phyloP scores from a whole-genome alignment of 2,888 invertebrate genomes.

The Cylloceria caligata region DNA sequence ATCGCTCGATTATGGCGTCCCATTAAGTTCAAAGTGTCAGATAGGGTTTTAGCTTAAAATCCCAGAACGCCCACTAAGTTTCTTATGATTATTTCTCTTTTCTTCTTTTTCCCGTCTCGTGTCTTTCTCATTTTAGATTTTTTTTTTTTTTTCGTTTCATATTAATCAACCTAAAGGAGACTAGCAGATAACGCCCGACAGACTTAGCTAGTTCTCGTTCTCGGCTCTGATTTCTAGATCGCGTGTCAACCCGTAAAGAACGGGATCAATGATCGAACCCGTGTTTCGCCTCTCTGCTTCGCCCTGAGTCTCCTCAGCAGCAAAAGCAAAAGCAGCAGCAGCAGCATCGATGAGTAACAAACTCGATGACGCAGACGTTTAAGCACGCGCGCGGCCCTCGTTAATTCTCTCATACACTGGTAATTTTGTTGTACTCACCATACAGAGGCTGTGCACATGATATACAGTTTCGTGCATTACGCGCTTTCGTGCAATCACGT shows the following conservation, averaged over 20 bases:
- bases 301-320: conserved; percentile 12
- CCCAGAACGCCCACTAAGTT: conserved; percentile 26
- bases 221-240: conserved; percentile 64
- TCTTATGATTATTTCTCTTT: conserved; percentile 52
- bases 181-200: conserved; percentile 22
- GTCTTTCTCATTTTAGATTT: neutral
- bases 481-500: conserved; percentile 46
- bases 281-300: conserved; percentile 23
- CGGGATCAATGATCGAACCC: conserved; percentile 63
- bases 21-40: neutral
- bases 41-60: conserved; percentile 15
- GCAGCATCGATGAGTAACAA: conserved; percentile 64
- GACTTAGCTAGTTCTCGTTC: conserved; percentile 23
- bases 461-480: conserved; percentile 24
- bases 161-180: conserved; percentile 51
- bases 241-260: conserved; percentile 62
- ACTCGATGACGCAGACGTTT: conserved; percentile 65
- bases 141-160: conserved; percentile 23
- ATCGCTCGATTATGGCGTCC: neutral
- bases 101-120: conserved; percentile 14
- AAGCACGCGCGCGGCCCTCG: conserved; percentile 62
- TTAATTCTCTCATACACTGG: conserved; percentile 57
- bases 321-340: conserved; percentile 42
- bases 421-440: conserved; percentile 16
- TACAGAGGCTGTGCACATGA: conserved; percentile 13